Base-by-base conservation (phyloP, 2,888 invertebrate genomes). In the Drosophila falleni region DNA sequence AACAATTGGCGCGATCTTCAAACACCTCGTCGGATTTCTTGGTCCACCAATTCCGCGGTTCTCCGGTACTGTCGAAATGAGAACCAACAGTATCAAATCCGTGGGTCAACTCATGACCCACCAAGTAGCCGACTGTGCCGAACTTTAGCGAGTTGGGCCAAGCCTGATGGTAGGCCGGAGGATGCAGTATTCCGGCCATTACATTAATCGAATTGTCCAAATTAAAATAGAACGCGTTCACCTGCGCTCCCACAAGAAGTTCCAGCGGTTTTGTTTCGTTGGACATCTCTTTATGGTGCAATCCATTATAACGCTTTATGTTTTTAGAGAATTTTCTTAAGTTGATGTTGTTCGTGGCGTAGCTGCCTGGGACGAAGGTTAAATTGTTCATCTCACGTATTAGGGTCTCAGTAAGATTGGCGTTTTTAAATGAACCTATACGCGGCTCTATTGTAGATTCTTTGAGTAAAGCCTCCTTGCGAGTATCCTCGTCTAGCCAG, bases 71-170 rank as follows among this genome's bases (percentile, higher is more conserved):
- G 31, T 92, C 91, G 39, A 29, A 91, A 1, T 29, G 16, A 3
- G 90, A 75, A 0, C 92, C 92, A 0, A 73, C 62, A 3, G 82
- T 80, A 60, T 92, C 92, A 29, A 91, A 90, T 0, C 90, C 91
- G 41, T 92, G 92, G 0, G 92, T 91, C 23, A 92, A 71, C 69
- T 92, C 91, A 41, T 92, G 91, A 0, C 92, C 91, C 26, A 92
- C 80, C 53, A 92, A 54, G 31, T 87, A 92, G 0, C 92, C 91
- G 3, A 91, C 69, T 2, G 90, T 90, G 9, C 91, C 92, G 31
- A 82, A 92, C 63, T 91, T 92, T 1, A 91, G 60, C 0, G 91
- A 85, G 23, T 89, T 85, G 0, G 91, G 92, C 87, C 91, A 89
- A 1, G 74, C 54, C 3, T 80, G 84, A 51, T 92, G 87, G 51